Percentiles rank a stretch among this genome's conserved stretches.
These are phyloP conservation scores for Ganaspis sp. DNA, from an alignment of 1,140 invertebrate species.

Conservation along the genomic window DNA sequence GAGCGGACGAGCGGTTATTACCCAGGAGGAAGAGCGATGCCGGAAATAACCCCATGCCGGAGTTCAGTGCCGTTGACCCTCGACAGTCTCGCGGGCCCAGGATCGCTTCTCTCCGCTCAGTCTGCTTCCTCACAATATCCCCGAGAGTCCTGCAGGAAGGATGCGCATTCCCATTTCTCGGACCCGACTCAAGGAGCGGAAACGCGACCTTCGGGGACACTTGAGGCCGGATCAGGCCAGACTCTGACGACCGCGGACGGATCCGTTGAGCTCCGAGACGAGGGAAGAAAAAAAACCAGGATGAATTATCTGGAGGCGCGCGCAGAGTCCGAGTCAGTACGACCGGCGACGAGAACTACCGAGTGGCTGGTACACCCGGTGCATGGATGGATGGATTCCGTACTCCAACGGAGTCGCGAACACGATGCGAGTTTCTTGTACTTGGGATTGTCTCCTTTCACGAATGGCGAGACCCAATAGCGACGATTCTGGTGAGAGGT, in stretches of 20 bases:
- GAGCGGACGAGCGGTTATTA: slow-evolving; percentile 55
- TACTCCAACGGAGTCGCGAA: slow-evolving; percentile 8
- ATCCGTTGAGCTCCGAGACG: neutral
- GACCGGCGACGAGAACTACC: slow-evolving; percentile 43
- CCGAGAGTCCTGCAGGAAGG: neutral
- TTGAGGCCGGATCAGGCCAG: neutral
- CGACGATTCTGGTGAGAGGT: neutral
- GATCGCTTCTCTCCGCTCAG: neutral
- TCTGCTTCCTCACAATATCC: neutral
- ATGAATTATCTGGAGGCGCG: slow-evolving; percentile 28
- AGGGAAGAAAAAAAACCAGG: slow-evolving; percentile 8
- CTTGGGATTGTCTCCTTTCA: slow-evolving; percentile 13
- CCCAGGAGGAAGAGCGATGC: slow-evolving; percentile 66
- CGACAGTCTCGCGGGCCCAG: slow-evolving; percentile 36
- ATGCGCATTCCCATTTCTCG: neutral
- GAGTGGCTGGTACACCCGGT: slow-evolving; percentile 30
- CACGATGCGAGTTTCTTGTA: slow-evolving; percentile 34
- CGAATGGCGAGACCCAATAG: neutral
- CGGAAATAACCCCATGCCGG: slow-evolving; percentile 71
- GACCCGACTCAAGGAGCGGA: neutral
- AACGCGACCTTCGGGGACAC: slow-evolving; percentile 20
- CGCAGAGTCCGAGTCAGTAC: slow-evolving; percentile 40
- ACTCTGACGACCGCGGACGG: neutral
- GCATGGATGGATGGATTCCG: slow-evolving; percentile 21
- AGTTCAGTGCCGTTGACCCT: slow-evolving; percentile 69